A percentile compares a stretch with the other conserved stretches of the same genome.
Conservation (phyloP, 2,113 vertebrate species). For the Salvelinus fontinalis region DNA sequence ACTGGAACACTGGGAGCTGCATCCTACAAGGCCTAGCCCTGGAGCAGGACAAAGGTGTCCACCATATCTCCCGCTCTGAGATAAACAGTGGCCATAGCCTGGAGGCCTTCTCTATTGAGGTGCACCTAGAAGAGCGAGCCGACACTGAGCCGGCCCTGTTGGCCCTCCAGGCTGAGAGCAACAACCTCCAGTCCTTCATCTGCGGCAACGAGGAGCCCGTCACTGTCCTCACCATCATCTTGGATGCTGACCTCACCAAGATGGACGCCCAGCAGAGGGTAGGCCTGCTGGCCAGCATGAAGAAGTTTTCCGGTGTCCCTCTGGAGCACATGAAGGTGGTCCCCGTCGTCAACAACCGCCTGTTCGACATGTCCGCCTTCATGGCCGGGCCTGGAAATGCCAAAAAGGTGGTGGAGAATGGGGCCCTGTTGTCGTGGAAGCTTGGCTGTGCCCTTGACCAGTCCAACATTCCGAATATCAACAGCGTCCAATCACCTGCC, state of each 20-base stretch:
- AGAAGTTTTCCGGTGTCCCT: constrained; percentile 85
- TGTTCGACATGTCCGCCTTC: constrained; percentile 97
- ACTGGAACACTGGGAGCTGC: constrained; percentile 82
- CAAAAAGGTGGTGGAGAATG: constrained; percentile 95
- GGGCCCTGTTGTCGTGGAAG: constrained; percentile 93
- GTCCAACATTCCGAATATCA: constrained; percentile 88
- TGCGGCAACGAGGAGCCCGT: constrained; percentile 85
- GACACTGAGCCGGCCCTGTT: constrained; percentile 80
- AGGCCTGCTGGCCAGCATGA: constrained; percentile 83
- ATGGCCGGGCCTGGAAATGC: constrained; percentile 98
- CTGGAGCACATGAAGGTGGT: constrained; percentile 89
- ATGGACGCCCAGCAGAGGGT: constrained; percentile 89
- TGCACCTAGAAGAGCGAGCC: constrained; percentile 88
- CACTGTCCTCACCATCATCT: constrained; percentile 91
- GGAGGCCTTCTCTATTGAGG: constrained; percentile 91
- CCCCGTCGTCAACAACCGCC: constrained; percentile 94
- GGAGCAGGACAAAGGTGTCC: constrained; percentile 90
- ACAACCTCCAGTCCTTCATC: constrained; percentile 72
- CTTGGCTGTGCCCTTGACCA: constrained; percentile 91
- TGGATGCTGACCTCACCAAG: constrained; percentile 95
- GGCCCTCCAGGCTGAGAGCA: constrained; percentile 67
- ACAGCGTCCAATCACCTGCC: constrained; percentile 85
- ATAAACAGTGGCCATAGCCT: constrained; percentile 74
- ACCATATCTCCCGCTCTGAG: constrained; percentile 83
- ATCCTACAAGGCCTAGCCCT: constrained; percentile 87